Conservation (phyloP, 2,113 vertebrate genomes). For the Nerophis ophidion region DNA sequence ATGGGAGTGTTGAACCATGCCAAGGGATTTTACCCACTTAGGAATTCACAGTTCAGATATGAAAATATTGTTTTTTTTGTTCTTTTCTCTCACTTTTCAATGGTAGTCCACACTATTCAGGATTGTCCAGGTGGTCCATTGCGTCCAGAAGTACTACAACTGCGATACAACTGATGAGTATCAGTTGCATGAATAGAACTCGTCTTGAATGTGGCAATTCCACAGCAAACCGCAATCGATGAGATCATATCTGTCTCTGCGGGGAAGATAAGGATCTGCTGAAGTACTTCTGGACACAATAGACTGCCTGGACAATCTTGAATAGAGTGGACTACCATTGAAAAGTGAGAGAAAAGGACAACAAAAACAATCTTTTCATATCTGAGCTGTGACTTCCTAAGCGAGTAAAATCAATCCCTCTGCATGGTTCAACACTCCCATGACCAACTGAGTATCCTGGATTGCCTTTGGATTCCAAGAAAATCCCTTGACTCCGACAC, state of each 20-base stretch:
- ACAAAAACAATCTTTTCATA: too few species aligned
- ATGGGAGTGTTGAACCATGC: slow-evolving; percentile 20
- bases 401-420: too few species aligned
- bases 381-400: too few species aligned
- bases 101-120: too few species aligned
- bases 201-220: neutral
- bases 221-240: neutral
- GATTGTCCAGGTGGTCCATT: slow-evolving; percentile 2
- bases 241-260: slow-evolving; percentile 25
- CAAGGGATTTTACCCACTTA: too few species aligned
- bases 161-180: neutral
- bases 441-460: slow-evolving; percentile 50
- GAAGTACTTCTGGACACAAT: neutral
- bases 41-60: too few species aligned
- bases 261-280: slow-evolving; percentile 32
- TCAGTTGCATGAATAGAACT: neutral
- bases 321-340: too few species aligned
- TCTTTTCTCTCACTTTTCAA: too few species aligned
- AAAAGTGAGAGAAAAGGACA: too few species aligned
- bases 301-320: slow-evolving; percentile 1
- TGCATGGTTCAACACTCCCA: slow-evolving; percentile 17
- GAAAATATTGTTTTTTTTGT: too few species aligned
- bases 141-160: slow-evolving; percentile 5
- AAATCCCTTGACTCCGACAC: slow-evolving; percentile 44
- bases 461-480: slow-evolving; percentile 53